Base-by-base conservation (phyloP, 2,888 invertebrate species). In the Tenthredo notha region DNA sequence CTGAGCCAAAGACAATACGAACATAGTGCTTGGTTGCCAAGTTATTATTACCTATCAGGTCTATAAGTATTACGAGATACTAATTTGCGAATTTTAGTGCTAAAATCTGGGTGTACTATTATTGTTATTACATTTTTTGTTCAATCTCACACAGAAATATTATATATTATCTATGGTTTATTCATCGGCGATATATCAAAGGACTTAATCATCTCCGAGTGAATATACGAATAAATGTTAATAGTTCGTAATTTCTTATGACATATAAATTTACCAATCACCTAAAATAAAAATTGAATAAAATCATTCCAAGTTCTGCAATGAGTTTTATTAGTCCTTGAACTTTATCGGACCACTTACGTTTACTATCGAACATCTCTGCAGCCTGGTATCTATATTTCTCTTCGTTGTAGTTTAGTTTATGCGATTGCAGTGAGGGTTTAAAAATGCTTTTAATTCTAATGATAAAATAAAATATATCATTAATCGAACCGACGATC, bases 341-440 rank as follows among this genome's bases (percentile, higher is more conserved):
- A 43, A 43, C 21, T 40, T 67, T 67, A 67, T 67, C 33, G 67
- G 33, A 33, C 72, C 43, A 74, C 72, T 74, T 74, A 74, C 72
- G 72, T 37, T 74, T 43, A 74, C 21, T 74, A 43, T 43, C 72
- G 72, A 74, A 18, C 72, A 74, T 74, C 21, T 74, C 72, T 43
- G 72, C 21, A n/a, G 21, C 21, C n/a, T 21, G 10, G 21, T 25
- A 21, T 21, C 43, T 18, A n/a, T 43, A 43, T 40, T 40, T 43
- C 40, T 40, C 72, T 43, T 15, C 1, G 18, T 70, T 9, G 70
- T 25, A 21, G 12, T 29, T 67, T 4, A 9, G 65, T 65, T 72
- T 15, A n/a, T 72, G 43, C 6, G n/a, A 18, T 43, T 10, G 67
- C 67, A 33, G 67, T 3, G 12, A 12, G 15, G 18, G 1, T 18